Evolutionary conservation across 2,797 vertebrate species (phyloP).

Genomic region (Agapornis canus): DNA sequence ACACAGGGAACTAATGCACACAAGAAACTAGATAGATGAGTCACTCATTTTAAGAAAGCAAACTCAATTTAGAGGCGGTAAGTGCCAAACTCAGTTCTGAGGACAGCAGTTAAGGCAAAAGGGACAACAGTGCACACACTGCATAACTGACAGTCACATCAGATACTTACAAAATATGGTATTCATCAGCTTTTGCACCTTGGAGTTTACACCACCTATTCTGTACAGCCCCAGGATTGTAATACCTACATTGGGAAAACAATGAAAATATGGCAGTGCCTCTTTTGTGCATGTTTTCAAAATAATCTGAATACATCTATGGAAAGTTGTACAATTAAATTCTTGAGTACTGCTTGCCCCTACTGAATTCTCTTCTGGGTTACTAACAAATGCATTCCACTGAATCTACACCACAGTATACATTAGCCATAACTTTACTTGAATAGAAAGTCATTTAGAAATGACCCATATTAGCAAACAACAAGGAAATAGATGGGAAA

Average conservation of each 20-base stretch:
- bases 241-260: constrained; percentile 80
- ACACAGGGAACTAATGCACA: not conserved
- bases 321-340: not conserved
- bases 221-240: constrained; percentile 94
- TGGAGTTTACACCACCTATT: constrained; percentile 97
- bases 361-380: not conserved
- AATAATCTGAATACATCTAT: not conserved
- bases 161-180: constrained; percentile 91
- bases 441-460: not conserved
- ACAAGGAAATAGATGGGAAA: not conserved
- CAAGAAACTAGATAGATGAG: not conserved
- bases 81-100: not conserved
- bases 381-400: not conserved
- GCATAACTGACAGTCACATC: not conserved
- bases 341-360: not conserved
- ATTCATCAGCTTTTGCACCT: constrained; percentile 97
- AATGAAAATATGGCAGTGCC: not conserved
- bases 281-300: not conserved
- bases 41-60: not conserved
- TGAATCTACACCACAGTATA: not conserved
- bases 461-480: not conserved
- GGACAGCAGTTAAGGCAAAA: not conserved
- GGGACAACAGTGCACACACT: not conserved
- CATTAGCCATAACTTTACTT: not conserved
- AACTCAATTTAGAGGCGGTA: not conserved